These are phyloP conservation scores for Centropus bengalensis DNA, from an alignment of 2,113 vertebrate species.

Conservation along the genomic window DNA sequence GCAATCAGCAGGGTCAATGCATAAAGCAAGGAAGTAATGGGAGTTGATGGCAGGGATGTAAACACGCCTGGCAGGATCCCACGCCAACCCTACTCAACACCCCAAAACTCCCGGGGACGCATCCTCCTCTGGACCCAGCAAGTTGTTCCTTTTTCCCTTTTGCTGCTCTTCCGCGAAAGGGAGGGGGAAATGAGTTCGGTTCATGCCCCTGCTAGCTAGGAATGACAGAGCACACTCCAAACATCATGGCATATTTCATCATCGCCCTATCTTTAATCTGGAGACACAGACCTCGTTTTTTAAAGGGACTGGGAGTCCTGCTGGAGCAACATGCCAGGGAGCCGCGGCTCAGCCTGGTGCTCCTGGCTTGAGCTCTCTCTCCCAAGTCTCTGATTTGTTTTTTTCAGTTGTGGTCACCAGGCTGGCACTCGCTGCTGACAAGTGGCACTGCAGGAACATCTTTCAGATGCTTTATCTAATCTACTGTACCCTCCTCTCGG, in stretches of 20 bases:
- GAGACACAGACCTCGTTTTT: neutral
- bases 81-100: neutral
- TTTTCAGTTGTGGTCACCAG: neutral
- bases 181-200: neutral
- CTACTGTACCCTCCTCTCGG: neutral
- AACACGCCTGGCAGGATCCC: neutral
- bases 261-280: neutral
- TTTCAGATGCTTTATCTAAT: neutral
- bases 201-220: neutral
- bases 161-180: neutral
- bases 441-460: neutral
- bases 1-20: neutral
- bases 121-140: neutral
- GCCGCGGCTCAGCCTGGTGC: fast-evolving
- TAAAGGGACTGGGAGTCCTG: neutral
- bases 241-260: fast-evolving
- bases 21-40: fast-evolving
- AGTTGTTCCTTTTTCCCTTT: neutral
- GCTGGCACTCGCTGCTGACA: neutral
- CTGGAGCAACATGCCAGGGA: neutral
- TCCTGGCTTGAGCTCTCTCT: neutral
- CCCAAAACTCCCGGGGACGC: neutral
- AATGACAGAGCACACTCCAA: neutral
- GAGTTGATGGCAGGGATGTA: neutral
- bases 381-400: neutral